phyloP scores from a whole-genome alignment of 2,888 invertebrate genomes.

The Erebia ligea region DNA sequence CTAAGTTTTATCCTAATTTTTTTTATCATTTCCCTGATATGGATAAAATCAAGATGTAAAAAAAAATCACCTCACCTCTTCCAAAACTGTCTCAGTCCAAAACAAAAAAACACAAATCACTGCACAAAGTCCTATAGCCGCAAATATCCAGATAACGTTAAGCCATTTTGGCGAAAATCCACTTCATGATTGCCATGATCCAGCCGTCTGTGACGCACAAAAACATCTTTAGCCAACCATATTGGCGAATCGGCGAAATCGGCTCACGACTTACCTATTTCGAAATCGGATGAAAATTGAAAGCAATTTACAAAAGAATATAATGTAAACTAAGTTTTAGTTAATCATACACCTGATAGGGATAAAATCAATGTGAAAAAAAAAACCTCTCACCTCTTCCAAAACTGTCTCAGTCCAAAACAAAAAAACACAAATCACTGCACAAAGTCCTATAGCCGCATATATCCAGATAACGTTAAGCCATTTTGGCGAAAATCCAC shows the following conservation, averaged over 20 bases:
- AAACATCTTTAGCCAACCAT: conserved; percentile 71
- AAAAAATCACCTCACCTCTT: conserved; percentile 62
- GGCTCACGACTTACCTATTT: too few relatives aligned
- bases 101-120: conserved; percentile 40
- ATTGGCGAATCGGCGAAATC: conserved; percentile 38
- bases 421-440: conserved; percentile 41
- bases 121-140: conserved; percentile 50
- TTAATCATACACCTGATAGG: too few relatives aligned
- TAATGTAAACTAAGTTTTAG: too few relatives aligned
- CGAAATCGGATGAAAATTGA: background rate
- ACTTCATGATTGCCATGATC: conserved; percentile 51
- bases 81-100: conserved; percentile 44
- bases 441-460: conserved; percentile 49
- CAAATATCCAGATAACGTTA: conserved; percentile 48
- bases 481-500: conserved; percentile 77
- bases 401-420: conserved; percentile 42
- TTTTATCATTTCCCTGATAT: too few relatives aligned
- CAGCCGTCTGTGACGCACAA: conserved; percentile 59
- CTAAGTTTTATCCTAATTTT: too few relatives aligned
- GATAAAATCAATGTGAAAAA: background rate
- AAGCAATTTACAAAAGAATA: background rate
- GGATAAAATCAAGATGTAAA: too few relatives aligned
- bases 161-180: conserved; percentile 78
- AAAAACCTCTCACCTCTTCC: conserved; percentile 65
- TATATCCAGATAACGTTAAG: conserved; percentile 51